Evolutionary conservation across 2,113 vertebrate species (phyloP).

Genomic region (Tachysurus fulvidraco): DNA sequence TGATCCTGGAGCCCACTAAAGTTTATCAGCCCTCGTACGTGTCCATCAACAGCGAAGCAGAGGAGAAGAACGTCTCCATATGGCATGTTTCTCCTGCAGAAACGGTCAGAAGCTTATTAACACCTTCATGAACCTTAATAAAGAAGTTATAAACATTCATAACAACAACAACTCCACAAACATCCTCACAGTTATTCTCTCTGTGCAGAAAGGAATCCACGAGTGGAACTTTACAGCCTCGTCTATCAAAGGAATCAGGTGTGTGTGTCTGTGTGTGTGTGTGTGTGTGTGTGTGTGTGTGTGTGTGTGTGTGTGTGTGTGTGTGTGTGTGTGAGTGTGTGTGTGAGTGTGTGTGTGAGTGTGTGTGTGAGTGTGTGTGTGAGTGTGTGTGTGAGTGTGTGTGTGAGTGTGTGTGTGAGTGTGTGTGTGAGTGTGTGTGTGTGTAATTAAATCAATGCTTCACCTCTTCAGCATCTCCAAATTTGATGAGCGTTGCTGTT

Average conservation of each 20-base stretch:
- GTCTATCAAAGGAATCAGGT: slow-evolving; percentile 95
- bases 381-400: slow-evolving; percentile 33
- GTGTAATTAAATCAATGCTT: neutral
- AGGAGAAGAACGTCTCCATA: slow-evolving; percentile 88
- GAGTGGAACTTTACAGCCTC: slow-evolving; percentile 93
- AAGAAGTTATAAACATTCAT: neutral
- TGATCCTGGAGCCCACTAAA: slow-evolving; percentile 90
- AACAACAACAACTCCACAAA: neutral
- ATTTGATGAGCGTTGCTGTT: slow-evolving; percentile 93
- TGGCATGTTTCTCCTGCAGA: slow-evolving; percentile 90
- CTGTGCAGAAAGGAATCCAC: slow-evolving; percentile 85
- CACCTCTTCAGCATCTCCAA: slow-evolving; percentile 84
- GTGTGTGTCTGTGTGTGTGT: slow-evolving; percentile 42
- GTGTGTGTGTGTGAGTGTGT: neutral
- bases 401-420: slow-evolving; percentile 7
- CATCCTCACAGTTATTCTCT: neutral
- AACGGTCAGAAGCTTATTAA: slow-evolving; percentile 71
- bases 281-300: neutral
- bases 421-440: neutral
- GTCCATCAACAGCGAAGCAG: slow-evolving; percentile 90
- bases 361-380: slow-evolving; percentile 60
- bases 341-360: slow-evolving; percentile 64
- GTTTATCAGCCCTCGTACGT: slow-evolving; percentile 92
- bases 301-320: slow-evolving; percentile 13
- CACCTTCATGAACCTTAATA: neutral